Percentiles rank a stretch among this genome's conserved stretches.
phyloP scores from a whole-genome alignment of 2,888 invertebrate genomes.

The Pedicia rivosa region DNA sequence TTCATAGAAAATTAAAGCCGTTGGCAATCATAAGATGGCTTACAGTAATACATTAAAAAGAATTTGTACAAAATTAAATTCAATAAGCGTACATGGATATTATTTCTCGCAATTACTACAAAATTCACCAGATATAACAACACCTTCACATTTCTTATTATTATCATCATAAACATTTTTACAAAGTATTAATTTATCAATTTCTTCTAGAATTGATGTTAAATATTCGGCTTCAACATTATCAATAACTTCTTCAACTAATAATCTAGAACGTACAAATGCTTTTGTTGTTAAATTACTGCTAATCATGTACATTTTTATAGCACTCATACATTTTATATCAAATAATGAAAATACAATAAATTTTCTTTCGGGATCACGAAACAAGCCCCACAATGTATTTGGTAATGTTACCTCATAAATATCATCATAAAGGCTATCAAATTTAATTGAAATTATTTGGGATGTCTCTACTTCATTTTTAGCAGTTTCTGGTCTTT shows the following conservation, averaged over 20 bases:
- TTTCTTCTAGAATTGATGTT: not conserved
- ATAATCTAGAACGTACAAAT: not conserved
- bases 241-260: not conserved
- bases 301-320: constrained; percentile 8
- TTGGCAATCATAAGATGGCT: no score
- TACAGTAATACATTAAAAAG: no score
- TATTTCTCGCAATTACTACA: no score
- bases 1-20: no score
- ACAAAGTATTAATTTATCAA: not conserved
- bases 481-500: no score
- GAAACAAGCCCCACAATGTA: constrained; percentile 12
- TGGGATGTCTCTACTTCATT: not conserved
- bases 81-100: no score
- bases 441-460: constrained; percentile 4
- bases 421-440: constrained; percentile 11
- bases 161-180: not conserved
- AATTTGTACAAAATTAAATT: no score
- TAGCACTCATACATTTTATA: not conserved
- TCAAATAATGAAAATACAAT: constrained; percentile 11
- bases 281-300: not conserved
- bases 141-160: not conserved
- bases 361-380: constrained; percentile 10
- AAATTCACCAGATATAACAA: constrained; percentile 2
- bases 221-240: not conserved
- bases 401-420: constrained; percentile 12